Conservation (phyloP, 2,113 vertebrate species). For the Pipa parva region DNA sequence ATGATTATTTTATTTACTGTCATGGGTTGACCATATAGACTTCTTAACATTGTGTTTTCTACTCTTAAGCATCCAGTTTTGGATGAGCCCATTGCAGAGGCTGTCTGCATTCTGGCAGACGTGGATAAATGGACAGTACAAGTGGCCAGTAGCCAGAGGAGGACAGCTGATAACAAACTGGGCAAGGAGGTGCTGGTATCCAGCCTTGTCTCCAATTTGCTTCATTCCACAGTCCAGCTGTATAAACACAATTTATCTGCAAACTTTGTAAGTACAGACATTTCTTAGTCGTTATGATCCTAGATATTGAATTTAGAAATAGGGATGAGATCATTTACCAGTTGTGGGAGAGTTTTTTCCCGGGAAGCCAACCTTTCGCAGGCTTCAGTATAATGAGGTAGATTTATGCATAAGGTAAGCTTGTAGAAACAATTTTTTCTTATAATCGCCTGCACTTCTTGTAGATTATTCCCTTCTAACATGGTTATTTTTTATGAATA, state of each 20-base stretch:
- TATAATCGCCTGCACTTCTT: too few species aligned
- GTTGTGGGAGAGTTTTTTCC: too few species aligned
- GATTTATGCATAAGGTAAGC: too few species aligned
- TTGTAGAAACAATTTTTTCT: too few species aligned
- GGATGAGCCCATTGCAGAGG: conserved; percentile 96
- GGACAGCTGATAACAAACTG: conserved; percentile 83
- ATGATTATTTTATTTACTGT: too few species aligned
- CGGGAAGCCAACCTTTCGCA: too few species aligned
- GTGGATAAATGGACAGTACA: conserved; percentile 96
- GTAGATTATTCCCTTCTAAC: too few species aligned
- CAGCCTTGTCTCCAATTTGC: conserved; percentile 84
- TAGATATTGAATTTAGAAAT: too few species aligned
- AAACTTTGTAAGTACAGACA: conserved; percentile 82
- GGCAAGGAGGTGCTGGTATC: conserved; percentile 96
- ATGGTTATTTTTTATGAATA: too few species aligned
- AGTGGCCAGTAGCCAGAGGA: conserved; percentile 91
- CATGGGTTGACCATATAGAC: too few species aligned
- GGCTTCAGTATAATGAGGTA: too few species aligned
- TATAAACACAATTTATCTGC: conserved; percentile 94
- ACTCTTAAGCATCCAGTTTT: conserved; percentile 84
- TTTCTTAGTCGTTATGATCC: background rate
- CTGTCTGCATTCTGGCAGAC: conserved; percentile 97
- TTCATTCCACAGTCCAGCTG: conserved; percentile 95
- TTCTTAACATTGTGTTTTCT: conserved; percentile 30
- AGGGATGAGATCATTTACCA: too few species aligned